phyloP scores from a whole-genome alignment of 2,113 vertebrate species.

The Fulmarus glacialis region DNA sequence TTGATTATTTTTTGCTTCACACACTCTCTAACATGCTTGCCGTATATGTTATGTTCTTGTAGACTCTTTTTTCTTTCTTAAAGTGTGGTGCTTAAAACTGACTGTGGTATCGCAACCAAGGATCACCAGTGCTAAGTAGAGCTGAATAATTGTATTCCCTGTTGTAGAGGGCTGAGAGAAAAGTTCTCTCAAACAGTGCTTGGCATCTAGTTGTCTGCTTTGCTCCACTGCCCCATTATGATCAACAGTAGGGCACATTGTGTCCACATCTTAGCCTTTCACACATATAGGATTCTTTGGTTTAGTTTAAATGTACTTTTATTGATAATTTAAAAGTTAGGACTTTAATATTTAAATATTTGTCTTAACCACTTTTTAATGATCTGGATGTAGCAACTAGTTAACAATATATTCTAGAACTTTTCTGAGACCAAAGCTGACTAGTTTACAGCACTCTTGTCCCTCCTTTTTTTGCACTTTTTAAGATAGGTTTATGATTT shows the following conservation, averaged over 20 bases:
- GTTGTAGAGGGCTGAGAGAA: neutral
- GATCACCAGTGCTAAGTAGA: neutral
- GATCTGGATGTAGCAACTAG: neutral
- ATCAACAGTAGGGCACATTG: neutral
- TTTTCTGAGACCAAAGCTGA: neutral
- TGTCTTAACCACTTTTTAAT: neutral
- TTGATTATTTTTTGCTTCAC: neutral
- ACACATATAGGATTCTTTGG: neutral
- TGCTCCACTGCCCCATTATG: neutral
- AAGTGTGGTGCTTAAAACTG: neutral
- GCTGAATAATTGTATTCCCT: constrained; percentile 14
- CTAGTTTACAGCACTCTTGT: neutral
- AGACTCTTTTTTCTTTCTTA: neutral
- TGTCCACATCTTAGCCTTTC: neutral
- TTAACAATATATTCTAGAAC: neutral
- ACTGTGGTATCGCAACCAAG: neutral
- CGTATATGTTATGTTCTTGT: neutral
- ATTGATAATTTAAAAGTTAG: neutral
- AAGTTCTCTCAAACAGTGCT: neutral
- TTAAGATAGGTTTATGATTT: neutral
- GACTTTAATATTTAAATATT: neutral
- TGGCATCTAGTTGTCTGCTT: neutral
- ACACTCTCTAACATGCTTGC: neutral
- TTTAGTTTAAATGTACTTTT: neutral
- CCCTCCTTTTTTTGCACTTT: neutral